A percentile compares a stretch with the other conserved stretches of the same genome.
phyloP scores from a whole-genome alignment of 2,888 invertebrate species.

The Leptothorax acervorum region DNA sequence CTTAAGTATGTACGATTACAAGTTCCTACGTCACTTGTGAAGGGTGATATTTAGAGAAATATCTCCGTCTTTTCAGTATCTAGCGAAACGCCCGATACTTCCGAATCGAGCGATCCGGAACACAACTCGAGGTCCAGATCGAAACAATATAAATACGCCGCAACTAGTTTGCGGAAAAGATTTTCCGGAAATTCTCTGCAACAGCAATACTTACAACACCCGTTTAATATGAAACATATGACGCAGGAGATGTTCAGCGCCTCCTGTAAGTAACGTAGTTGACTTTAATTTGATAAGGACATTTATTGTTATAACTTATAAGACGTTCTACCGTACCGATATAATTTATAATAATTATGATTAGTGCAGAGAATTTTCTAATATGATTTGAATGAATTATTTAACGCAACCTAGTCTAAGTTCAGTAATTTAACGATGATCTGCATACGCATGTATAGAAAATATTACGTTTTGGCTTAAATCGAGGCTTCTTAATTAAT shows the following conservation, averaged over 20 bases:
- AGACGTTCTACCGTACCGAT: neutral
- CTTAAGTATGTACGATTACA: slow-evolving; percentile 4
- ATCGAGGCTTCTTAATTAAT: slow-evolving; percentile 15
- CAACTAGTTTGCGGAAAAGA: slow-evolving; percentile 81
- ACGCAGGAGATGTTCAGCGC: slow-evolving; percentile 85
- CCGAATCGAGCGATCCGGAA: slow-evolving; percentile 84
- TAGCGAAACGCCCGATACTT: slow-evolving; percentile 83
- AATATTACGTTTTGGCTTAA: neutral
- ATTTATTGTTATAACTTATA: slow-evolving; percentile 3
- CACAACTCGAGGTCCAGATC: slow-evolving; percentile 79
- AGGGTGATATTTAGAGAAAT: neutral
- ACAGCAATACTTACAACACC: slow-evolving; percentile 82
- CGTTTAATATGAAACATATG: slow-evolving; percentile 83
- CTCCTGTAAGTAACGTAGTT: slow-evolving; percentile 82
- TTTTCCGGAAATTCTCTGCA: slow-evolving; percentile 81
- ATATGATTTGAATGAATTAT: neutral
- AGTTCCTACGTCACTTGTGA: neutral
- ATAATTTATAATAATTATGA: slow-evolving; percentile 7
- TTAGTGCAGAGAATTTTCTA: slow-evolving; percentile 6
- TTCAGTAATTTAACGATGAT: neutral
- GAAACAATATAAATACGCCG: slow-evolving; percentile 80
- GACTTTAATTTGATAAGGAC: neutral
- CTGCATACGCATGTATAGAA: neutral
- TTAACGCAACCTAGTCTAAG: neutral
- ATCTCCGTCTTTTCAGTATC: slow-evolving; percentile 77